Base-by-base conservation (phyloP, 2,113 vertebrate species). In the Ahaetulla prasina region DNA sequence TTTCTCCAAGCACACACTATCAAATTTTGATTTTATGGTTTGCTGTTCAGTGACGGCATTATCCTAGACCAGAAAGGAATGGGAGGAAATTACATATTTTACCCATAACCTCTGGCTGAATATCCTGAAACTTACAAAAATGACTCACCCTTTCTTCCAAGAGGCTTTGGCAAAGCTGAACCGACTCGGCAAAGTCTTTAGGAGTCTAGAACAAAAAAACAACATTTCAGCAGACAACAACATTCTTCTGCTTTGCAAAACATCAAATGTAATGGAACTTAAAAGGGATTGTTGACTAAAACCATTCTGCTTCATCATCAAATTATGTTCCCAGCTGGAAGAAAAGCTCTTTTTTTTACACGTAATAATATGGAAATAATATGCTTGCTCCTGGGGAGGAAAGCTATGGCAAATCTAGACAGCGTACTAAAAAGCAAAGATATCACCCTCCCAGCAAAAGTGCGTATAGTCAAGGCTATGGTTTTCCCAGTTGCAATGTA, bases 101-200 rank as follows among this genome's bases (percentile, higher is more conserved):
- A 23, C 27, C 52, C 16, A 1, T 89, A 87, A 4, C 11, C 3
- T 88, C 8, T 88, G 11, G 8, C 3, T 92, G 52, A 80, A 89
- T 86, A 49, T 95, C 63, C 47, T 60, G 55, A 1, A 92, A 4
- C 86, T 88, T 1, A 57, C 4, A 43, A 4, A 93, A 47, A 18
- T 35, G 1, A 93, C 93, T 89, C 94, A 98, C 98, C 97, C 98
- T 99, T 94, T 99, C 98, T 90, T 96, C 91, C 6, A 96, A 94
- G 52, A 98, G 94, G 0, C 80, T 95, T 96, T 99, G 98, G 97
- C 98, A 98, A 80, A 98, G 95, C 57, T 98, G 97, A 91, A 98
- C 94, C 91, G 97, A 98, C 92, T 99, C 98, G 87, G 95, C 96
- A 54, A 98, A 98, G 49, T 98, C 97, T 94, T 20, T 96, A 23